phyloP scores from a whole-genome alignment of 1,140 invertebrate species.

The Nixonia krombeini region DNA sequence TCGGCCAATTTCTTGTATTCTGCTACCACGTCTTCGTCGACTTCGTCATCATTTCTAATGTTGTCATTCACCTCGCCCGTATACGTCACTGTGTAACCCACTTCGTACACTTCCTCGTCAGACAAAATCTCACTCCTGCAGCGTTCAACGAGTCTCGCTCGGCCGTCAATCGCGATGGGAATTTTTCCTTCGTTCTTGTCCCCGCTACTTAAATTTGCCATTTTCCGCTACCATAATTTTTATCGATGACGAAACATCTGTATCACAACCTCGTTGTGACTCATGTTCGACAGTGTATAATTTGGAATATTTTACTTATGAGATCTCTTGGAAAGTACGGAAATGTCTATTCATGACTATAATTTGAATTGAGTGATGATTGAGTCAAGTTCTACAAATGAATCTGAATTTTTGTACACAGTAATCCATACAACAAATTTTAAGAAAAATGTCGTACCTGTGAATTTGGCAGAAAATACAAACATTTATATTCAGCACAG shows the following conservation, averaged over 20 bases:
- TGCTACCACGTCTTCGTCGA: constrained; percentile 52
- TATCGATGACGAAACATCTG: too few species aligned
- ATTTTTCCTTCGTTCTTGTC: constrained; percentile 15
- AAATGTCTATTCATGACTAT: too few species aligned
- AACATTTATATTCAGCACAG: too few species aligned
- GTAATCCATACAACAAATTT: too few species aligned
- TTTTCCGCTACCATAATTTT: neutral
- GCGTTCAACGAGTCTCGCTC: constrained; percentile 7
- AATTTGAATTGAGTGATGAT: too few species aligned
- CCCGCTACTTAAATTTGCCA: neutral
- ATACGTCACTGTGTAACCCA: constrained; percentile 27
- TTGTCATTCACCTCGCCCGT: constrained; percentile 33
- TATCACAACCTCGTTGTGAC: too few species aligned
- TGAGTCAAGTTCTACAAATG: too few species aligned
- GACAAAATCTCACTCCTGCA: constrained; percentile 36
- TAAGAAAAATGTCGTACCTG: too few species aligned
- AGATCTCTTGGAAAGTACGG: too few species aligned
- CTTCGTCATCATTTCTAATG: constrained; percentile 46
- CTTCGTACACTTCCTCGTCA: constrained; percentile 30
- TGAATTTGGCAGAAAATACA: too few species aligned
- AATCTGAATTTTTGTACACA: too few species aligned
- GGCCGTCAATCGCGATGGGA: constrained; percentile 42
- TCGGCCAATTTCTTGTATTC: constrained; percentile 53
- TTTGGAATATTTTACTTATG: too few species aligned
- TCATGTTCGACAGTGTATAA: neutral